Evolutionary conservation across 2,888 invertebrate species (phyloP), one percentile per base, ranked within the genome.

Genomic region (Leucophenga montana): DNA sequence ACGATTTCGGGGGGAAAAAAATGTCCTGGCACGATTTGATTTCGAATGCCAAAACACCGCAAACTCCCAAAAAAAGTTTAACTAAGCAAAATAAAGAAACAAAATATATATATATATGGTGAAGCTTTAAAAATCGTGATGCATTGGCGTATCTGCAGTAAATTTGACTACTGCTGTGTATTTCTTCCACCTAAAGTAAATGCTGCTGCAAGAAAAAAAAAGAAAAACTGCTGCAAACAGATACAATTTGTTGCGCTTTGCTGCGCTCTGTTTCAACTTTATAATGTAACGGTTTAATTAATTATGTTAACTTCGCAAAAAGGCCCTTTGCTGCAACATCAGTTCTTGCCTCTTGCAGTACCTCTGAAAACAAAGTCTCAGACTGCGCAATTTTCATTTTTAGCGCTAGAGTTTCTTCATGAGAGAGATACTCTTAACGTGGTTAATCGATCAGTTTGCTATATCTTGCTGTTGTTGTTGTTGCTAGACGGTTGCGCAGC

Each of bases 211-310:
- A 48, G 33, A 46, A 20, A 3, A 39, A 13, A 6, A 39, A 61
- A 27, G n/a, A 61, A 33, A 16, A 39, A 61, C 44, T 57, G 16
- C 50, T 22, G 59, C 59, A 22, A 18, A 53, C 1, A 39, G 39
- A 39, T 39, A 39, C 39, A 39, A 39, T 39, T 39, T 39, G 39
- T 8, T 39, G 39, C 39, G 39, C 39, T 39, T 39, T 11, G 39
- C 39, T 39, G 39, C 39, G 39, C 39, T 39, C 20, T 62, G 57
- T 66, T 83, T 84, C 77, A 81, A 22, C 85, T 83, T 82, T 82
- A 82, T 84, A 84, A 83, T 84, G 87, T 87, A 87, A 87, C 87
- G 87, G 87, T 87, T 87, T 87, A 87, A 87, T 87, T 87, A 87
- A 87, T 87, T 87, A 87, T 85, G 85, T 86, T 87, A 85, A 84